These are phyloP conservation scores for Ariopsis seemanni DNA, from an alignment of 2,113 vertebrate genomes.

Conservation along the genomic window DNA sequence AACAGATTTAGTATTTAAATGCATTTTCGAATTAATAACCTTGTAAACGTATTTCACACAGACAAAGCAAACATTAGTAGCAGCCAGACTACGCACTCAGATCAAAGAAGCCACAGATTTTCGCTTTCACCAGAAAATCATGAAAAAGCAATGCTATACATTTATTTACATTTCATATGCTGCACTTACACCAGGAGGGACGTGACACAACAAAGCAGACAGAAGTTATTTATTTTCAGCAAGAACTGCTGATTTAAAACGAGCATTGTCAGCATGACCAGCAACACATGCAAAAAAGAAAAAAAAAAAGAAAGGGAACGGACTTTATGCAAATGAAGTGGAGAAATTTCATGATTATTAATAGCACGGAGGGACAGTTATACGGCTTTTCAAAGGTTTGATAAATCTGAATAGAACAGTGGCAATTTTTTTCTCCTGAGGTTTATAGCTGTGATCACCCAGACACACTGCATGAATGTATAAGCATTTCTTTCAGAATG, in stretches of 20 bases:
- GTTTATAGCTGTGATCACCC: background rate
- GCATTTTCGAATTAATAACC: background rate
- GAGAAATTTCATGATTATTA: background rate
- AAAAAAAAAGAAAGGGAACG: background rate
- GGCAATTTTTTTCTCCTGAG: background rate
- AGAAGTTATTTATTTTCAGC: background rate
- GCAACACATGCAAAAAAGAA: background rate
- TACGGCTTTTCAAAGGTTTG: background rate
- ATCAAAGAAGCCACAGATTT: background rate
- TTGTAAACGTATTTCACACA: background rate
- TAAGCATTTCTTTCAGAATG: background rate
- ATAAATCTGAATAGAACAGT: background rate
- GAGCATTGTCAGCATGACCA: background rate
- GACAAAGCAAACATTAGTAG: background rate
- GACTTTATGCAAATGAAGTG: background rate
- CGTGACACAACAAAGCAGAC: background rate
- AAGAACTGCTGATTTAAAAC: background rate
- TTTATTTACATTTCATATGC: background rate
- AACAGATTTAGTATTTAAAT: background rate
- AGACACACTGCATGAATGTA: background rate
- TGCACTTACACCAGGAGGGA: background rate
- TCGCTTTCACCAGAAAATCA: background rate
- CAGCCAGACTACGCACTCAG: background rate
- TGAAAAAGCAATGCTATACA: background rate
- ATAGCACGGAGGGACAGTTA: background rate